Conservation (phyloP, 1,140 invertebrate genomes). For the Drosophila malerkotliana region DNA sequence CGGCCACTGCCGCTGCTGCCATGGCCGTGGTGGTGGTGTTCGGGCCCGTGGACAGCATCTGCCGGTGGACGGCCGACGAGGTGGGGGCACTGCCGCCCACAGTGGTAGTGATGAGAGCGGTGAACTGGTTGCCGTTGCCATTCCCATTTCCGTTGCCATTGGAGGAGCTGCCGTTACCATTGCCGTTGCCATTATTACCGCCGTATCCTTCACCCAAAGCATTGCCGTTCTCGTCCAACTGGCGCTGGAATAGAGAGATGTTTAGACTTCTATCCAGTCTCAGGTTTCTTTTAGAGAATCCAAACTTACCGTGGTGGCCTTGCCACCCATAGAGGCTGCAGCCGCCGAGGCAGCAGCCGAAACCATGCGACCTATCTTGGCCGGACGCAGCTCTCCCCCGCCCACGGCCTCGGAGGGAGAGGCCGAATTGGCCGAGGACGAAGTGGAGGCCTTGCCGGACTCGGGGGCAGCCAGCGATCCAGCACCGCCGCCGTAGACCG, state of each 20-base stretch:
- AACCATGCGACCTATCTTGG: slow-evolving; percentile 57
- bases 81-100: slow-evolving; percentile 35
- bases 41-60: slow-evolving; percentile 52
- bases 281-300: not conserved
- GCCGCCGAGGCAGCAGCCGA: slow-evolving; percentile 29
- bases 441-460: slow-evolving; percentile 24
- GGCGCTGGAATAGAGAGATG: slow-evolving; percentile 70
- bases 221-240: slow-evolving; percentile 85
- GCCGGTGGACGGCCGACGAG: slow-evolving; percentile 32
- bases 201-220: slow-evolving; percentile 71
- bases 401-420: slow-evolving; percentile 7
- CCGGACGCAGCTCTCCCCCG: slow-evolving; percentile 42
- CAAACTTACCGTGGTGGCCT: slow-evolving; percentile 52
- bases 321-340: slow-evolving; percentile 38
- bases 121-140: slow-evolving; percentile 42
- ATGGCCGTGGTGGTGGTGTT: slow-evolving; percentile 58
- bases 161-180: not conserved
- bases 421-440: slow-evolving; percentile 8
- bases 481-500: slow-evolving; percentile 55
- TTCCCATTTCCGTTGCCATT: slow-evolving; percentile 9
- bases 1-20: slow-evolving; percentile 56
- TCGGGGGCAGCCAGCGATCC: slow-evolving; percentile 15
- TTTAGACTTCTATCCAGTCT: not conserved
- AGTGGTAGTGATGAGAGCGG: slow-evolving; percentile 45
- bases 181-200: slow-evolving; percentile 9